Evolutionary conservation across 2,888 invertebrate species (phyloP), one percentile per base, ranked within the genome.

Genomic region (Microchrysa polita): DNA sequence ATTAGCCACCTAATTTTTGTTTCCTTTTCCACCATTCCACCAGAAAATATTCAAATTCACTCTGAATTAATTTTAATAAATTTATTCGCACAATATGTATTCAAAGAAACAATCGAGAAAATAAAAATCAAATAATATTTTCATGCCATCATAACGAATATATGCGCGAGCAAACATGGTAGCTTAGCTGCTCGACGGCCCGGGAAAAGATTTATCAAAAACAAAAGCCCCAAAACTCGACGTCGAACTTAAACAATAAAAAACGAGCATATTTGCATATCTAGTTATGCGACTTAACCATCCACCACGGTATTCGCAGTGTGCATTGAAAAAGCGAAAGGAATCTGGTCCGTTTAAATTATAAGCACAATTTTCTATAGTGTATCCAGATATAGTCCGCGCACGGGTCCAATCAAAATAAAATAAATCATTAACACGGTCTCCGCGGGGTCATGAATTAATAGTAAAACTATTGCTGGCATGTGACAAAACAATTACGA

Each of bases 401-500:
- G 7, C 27, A 4, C 9, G n/a, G 16, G 42, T n/a, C 42, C 61
- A 14, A 63, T 12, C 40, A 18, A 34, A 40, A 63, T 40, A 42
- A 18, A 23, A 63, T 63, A 40, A 63, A 63, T 63, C 61, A 63
- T 40, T 40, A 34, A 16, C 40, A 23, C 59, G 14, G 40, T 14
- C 12, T 10, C 34, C 5, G n/a, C n/a, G n/a, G 16, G 20, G 7
- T 44, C 44, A 44, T 44, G 65, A 48, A 65, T 65, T 44, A 14
- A 48, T 22, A 5, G 44, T 48, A n/a, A 20, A 18, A 65, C 42
- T 63, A 40, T 20, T 20, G 34, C 10, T 61, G 73, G 61, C 63
- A 61, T 53, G 53, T 63, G 73, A 63, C 72, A 60, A 52, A 73
- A 73, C 63, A 63, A 73, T 73, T 73, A 73, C 63, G 34, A 73